Conservation (phyloP, 2,888 invertebrate genomes). For the Drosophila affinis region DNA sequence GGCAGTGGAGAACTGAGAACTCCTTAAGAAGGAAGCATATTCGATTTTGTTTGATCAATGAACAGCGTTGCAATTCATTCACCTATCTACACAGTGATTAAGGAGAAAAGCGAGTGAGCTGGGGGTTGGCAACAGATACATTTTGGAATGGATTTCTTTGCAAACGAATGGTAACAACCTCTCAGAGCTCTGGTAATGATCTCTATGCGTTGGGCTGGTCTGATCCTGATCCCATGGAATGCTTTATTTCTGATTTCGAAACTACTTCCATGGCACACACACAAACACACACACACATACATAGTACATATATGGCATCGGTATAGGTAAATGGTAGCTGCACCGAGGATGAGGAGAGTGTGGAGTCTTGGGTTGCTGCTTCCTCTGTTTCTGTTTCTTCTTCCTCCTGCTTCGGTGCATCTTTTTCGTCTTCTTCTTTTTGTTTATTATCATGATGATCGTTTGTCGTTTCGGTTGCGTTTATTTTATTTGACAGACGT, state of each 20-base stretch:
- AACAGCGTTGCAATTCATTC: no score
- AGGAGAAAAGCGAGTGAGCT: no score
- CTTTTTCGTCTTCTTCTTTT: background rate
- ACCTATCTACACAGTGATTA: no score
- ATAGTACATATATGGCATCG: background rate
- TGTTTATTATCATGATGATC: constrained; percentile 25
- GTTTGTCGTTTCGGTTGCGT: constrained; percentile 26
- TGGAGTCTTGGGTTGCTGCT: constrained; percentile 7
- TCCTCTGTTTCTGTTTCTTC: background rate
- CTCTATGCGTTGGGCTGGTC: background rate
- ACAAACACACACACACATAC: no score
- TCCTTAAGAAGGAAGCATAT: no score
- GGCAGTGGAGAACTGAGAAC: no score
- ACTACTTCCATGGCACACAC: background rate
- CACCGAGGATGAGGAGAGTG: background rate
- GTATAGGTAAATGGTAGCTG: constrained; percentile 7
- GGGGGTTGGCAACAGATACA: no score
- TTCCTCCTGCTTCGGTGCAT: background rate
- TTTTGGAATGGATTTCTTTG: background rate
- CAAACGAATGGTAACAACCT: no score
- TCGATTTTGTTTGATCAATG: no score
- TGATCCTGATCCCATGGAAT: background rate
- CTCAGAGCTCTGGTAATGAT: background rate
- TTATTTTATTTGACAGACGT: constrained; percentile 64
- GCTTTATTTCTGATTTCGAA: constrained; percentile 2